Conservation (phyloP, 2,888 invertebrate genomes). For the Azorinus chamasolen region DNA sequence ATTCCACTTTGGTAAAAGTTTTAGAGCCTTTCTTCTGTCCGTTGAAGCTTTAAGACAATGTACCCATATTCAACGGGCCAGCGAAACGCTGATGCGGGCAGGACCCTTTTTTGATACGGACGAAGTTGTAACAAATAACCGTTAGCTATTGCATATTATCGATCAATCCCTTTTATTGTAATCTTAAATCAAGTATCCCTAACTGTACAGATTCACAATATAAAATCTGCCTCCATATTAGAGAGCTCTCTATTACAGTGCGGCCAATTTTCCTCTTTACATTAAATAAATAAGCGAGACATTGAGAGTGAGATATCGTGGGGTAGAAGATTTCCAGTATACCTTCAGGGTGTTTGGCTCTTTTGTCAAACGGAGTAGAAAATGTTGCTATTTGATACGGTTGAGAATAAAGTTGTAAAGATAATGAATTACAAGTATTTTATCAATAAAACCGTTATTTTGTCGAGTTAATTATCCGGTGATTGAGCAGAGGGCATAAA, state of each 20-base stretch:
- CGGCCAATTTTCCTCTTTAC: too few species aligned
- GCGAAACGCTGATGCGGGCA: slow-evolving; percentile 38
- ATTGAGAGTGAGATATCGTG: too few species aligned
- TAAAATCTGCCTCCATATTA: too few species aligned
- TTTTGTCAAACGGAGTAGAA: slow-evolving; percentile 56
- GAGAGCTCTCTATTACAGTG: too few species aligned
- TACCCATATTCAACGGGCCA: slow-evolving; percentile 58
- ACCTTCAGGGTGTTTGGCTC: slow-evolving; percentile 49
- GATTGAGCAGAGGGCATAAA: slow-evolving; percentile 42
- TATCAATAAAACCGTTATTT: slow-evolving; percentile 60
- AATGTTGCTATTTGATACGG: slow-evolving; percentile 58
- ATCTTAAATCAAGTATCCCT: too few species aligned
- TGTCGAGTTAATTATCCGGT: slow-evolving; percentile 61
- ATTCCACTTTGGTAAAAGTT: slow-evolving; percentile 21
- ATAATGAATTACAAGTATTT: slow-evolving; percentile 58
- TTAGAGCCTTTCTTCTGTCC: slow-evolving; percentile 12
- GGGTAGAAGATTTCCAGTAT: neutral
- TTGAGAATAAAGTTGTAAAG: slow-evolving; percentile 44
- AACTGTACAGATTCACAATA: too few species aligned
- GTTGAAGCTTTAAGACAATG: slow-evolving; percentile 53
- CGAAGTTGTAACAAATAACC: slow-evolving; percentile 28
- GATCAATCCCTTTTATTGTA: too few species aligned
- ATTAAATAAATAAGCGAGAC: too few species aligned
- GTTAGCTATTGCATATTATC: slow-evolving; percentile 43
- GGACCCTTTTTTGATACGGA: slow-evolving; percentile 16